These are phyloP conservation scores for Athetis lepigone DNA, from an alignment of 2,888 invertebrate species.

Conservation along the genomic window DNA sequence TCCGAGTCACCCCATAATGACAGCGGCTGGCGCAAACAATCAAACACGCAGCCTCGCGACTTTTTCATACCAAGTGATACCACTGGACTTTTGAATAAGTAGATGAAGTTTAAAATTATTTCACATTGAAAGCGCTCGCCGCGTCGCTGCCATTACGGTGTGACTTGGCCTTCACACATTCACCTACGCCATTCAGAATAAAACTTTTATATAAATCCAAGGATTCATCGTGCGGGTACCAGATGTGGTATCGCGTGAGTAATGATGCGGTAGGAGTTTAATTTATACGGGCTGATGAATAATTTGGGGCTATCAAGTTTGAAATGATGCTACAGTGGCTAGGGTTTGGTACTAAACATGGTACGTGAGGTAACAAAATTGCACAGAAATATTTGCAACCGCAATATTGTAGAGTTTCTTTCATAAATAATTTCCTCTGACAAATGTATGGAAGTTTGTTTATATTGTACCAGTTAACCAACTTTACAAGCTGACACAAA, in stretches of 20 bases:
- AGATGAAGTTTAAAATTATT: no score
- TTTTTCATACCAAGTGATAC: no score
- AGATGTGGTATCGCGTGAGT: constrained; percentile 71
- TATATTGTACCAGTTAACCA: no score
- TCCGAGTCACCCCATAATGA: no score
- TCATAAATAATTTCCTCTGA: no score
- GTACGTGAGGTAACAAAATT: constrained; percentile 12
- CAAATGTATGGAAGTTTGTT: no score
- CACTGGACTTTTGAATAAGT: no score
- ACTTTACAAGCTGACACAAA: no score
- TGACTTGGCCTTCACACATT: constrained; percentile 40
- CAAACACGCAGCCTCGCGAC: no score
- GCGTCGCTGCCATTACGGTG: background rate
- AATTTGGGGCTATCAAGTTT: constrained; percentile 73
- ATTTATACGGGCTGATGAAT: constrained; percentile 76
- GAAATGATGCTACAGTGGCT: constrained; percentile 25
- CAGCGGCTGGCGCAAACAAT: no score
- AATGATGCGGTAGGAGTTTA: constrained; percentile 71
- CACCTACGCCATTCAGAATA: background rate
- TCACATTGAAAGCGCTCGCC: no score
- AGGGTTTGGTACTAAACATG: background rate
- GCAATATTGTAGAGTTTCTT: no score
- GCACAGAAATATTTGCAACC: background rate
- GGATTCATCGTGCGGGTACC: constrained; percentile 66
- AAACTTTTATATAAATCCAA: constrained; percentile 59